A percentile compares a stretch with the other conserved stretches of the same genome.
These are phyloP conservation scores for Esox masquinongy DNA, from an alignment of 2,797 vertebrate species.

Conservation along the genomic window DNA sequence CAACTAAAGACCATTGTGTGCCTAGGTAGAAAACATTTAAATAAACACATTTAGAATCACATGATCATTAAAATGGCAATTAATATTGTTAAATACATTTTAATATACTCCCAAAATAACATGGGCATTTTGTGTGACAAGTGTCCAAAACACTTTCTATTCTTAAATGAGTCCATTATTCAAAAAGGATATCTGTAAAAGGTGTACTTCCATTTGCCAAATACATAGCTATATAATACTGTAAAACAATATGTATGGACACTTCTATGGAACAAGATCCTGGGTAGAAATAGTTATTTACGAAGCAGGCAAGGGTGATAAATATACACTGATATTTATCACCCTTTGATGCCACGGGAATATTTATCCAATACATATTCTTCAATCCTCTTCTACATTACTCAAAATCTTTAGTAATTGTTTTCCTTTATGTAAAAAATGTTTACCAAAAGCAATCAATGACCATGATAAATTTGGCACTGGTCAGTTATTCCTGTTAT, in stretches of 20 bases:
- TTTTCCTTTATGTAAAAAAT: neutral
- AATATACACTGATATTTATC: constrained; percentile 23
- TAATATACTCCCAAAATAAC: neutral
- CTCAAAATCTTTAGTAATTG: neutral
- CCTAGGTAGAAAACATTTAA: neutral
- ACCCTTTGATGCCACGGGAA: constrained; percentile 34
- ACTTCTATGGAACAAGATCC: neutral
- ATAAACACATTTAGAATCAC: neutral
- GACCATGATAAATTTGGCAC: constrained; percentile 49
- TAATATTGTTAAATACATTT: neutral
- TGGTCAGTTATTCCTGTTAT: constrained; percentile 18
- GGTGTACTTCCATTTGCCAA: neutral
- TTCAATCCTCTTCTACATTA: neutral
- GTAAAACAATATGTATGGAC: neutral
- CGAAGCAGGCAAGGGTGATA: constrained; percentile 31
- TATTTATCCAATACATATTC: neutral
- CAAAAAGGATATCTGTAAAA: constrained; percentile 10
- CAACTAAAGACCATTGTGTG: neutral
- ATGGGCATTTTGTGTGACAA: constrained; percentile 2
- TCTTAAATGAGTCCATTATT: constrained; percentile 17
- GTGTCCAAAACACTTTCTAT: constrained; percentile 25
- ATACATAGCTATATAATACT: constrained; percentile 3
- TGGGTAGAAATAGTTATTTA: constrained; percentile 2
- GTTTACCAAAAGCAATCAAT: neutral
- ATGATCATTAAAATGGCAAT: neutral